Evolutionary conservation across 2,888 invertebrate genomes (phyloP).

Genomic region (Melipona bicolor): DNA sequence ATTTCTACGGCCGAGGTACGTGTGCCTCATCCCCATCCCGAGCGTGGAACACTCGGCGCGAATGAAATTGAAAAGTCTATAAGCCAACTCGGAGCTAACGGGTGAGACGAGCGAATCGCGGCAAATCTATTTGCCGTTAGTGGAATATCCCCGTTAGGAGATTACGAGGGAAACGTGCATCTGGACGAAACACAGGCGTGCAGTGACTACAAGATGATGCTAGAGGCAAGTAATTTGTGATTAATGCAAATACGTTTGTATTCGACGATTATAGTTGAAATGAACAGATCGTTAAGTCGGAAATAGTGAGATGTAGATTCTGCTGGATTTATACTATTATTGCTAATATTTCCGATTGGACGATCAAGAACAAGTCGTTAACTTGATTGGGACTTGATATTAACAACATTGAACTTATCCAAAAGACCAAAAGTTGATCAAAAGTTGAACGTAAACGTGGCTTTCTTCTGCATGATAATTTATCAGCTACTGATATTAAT

Average conservation of each 20-base stretch:
- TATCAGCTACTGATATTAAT: not conserved
- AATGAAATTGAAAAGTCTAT: slow-evolving; percentile 64
- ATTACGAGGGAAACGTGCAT: not conserved
- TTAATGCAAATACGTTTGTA: not conserved
- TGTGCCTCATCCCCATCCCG: not conserved
- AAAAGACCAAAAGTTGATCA: too few species aligned
- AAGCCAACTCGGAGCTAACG: slow-evolving; percentile 48
- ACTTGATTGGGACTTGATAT: too few species aligned
- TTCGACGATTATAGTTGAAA: too few species aligned
- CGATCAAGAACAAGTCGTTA: too few species aligned
- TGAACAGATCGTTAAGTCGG: too few species aligned
- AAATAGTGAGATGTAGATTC: too few species aligned
- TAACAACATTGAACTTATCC: too few species aligned
- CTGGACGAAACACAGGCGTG: not conserved
- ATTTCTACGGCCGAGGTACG: slow-evolving; percentile 46
- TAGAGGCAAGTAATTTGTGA: not conserved
- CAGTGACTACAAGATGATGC: not conserved
- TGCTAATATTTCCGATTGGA: too few species aligned
- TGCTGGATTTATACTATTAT: too few species aligned
- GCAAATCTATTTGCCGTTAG: not conserved
- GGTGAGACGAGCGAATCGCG: slow-evolving; percentile 22
- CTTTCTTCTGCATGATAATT: not conserved
- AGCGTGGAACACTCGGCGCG: slow-evolving; percentile 48
- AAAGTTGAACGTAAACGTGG: too few species aligned
- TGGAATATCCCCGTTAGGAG: not conserved